Percentiles rank a stretch among this genome's conserved stretches.
These are phyloP conservation scores for Bombus sibiricus DNA, from an alignment of 1,140 invertebrate genomes.

Conservation along the genomic window DNA sequence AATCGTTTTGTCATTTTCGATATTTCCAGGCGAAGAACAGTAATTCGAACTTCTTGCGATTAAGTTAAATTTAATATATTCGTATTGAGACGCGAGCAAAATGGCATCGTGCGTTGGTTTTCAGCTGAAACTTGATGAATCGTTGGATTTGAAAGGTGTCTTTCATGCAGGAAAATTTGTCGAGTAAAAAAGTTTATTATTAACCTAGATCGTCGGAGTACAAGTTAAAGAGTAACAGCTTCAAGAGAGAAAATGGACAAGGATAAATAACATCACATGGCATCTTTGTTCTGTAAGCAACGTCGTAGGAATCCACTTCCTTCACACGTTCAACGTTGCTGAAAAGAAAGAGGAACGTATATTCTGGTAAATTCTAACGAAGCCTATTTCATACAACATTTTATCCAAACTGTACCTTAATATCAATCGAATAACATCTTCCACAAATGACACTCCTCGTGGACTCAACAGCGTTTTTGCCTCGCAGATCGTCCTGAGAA, in stretches of 20 bases:
- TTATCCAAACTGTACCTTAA: slow-evolving; percentile 82
- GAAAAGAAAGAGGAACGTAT: slow-evolving; percentile 56
- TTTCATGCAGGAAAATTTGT: neutral
- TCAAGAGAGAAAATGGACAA: slow-evolving; percentile 78
- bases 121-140: neutral
- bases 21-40: neutral
- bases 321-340: slow-evolving; percentile 71
- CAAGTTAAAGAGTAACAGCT: slow-evolving; percentile 70
- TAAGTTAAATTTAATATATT: neutral
- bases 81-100: neutral
- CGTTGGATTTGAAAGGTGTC: neutral
- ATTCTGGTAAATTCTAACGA: neutral
- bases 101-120: neutral
- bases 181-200: slow-evolving; percentile 4
- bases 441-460: slow-evolving; percentile 85
- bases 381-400: neutral
- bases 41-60: neutral
- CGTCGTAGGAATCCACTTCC: slow-evolving; percentile 73
- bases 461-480: slow-evolving; percentile 83
- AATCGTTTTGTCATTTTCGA: neutral
- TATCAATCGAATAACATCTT: slow-evolving; percentile 86
- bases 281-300: slow-evolving; percentile 66
- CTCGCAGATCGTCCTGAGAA: slow-evolving; percentile 88
- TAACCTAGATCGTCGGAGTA: slow-evolving; percentile 33
- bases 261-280: slow-evolving; percentile 73